Evolutionary conservation across 2,888 invertebrate species (phyloP), one percentile per base, ranked within the genome.

Genomic region (Ormyrus labotus): DNA sequence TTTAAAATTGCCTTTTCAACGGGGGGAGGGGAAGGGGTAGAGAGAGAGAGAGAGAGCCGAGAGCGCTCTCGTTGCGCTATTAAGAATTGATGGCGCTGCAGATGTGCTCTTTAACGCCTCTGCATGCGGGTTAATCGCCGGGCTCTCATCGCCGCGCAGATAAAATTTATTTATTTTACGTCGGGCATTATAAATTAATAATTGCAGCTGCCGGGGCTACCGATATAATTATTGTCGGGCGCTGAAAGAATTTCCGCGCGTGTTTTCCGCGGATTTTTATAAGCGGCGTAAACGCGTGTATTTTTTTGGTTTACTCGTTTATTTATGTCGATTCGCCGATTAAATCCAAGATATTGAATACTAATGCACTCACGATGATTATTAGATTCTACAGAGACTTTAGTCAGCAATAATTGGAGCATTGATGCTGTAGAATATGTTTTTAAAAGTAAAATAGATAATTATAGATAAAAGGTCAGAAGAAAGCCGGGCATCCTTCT

Each of bases 101-200:
- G 79, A 79, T 79, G 79, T 55, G 73, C 79, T 73, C 73, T 79
- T 79, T 74, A 55, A 65, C 57, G 78, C 68, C 51, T 48, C 55
- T 64, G 45, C 57, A 64, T 9, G 34, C 60, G 53, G 75, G 19
- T 75, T 60, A 68, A 75, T 77, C 63, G 68, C 9, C 67, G 34
- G 34, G 34, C n/a, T 13, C 61, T 6, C 61, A 7, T 53, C 34
- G 34, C n/a, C n/a, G 48, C 11, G 11, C 13, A 8, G 9, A 34
- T 34, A 4, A 34, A 48, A 70, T 70, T 70, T 67, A 67, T 67
- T 67, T 67, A 67, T 47, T 63, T 67, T 53, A 19, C 50, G 48
- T n/a, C 47, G 69, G 6, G 8, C 60, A 50, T 60, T 70, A 69
- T 57, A 47, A 55, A 69, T 67, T 53, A 63, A 47, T 63, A 63